Conservation (phyloP, 1,140 invertebrate species). For the Zeugodacus cucurbitae region DNA sequence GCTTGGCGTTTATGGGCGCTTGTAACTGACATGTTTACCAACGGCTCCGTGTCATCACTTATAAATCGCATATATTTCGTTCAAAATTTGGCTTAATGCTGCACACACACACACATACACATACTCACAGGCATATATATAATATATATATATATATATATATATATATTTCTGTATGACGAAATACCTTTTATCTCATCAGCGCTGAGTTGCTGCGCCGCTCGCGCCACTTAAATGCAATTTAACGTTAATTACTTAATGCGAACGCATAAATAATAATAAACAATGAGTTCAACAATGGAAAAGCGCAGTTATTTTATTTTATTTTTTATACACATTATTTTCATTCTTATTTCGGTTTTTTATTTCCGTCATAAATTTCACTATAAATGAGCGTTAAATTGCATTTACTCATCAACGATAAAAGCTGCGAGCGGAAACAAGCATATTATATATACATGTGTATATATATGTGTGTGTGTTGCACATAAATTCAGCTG, state of each 20-base stretch:
- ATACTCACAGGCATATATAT: not conserved
- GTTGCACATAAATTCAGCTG: not conserved
- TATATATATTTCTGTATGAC: no score
- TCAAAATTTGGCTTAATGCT: not conserved
- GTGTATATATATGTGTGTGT: not conserved
- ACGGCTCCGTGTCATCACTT: not conserved
- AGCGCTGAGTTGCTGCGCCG: not conserved
- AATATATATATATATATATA: not conserved
- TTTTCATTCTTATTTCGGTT: not conserved
- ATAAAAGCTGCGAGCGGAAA: not conserved
- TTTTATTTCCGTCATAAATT: constrained; percentile 18
- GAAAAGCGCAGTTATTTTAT: not conserved
- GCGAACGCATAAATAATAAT: constrained; percentile 27
- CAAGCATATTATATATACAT: not conserved
- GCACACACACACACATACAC: not conserved
- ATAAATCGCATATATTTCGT: not conserved
- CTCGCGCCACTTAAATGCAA: constrained; percentile 32
- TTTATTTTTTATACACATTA: not conserved
- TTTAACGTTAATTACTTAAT: constrained; percentile 39
- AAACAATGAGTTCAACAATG: constrained; percentile 5
- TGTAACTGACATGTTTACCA: not conserved
- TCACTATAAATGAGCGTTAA: constrained; percentile 14
- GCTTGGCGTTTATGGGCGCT: not conserved
- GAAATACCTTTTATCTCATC: not conserved
- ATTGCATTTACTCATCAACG: constrained; percentile 29